Conservation (phyloP, 2,113 vertebrate genomes). For the Zosterops hypoxanthus region DNA sequence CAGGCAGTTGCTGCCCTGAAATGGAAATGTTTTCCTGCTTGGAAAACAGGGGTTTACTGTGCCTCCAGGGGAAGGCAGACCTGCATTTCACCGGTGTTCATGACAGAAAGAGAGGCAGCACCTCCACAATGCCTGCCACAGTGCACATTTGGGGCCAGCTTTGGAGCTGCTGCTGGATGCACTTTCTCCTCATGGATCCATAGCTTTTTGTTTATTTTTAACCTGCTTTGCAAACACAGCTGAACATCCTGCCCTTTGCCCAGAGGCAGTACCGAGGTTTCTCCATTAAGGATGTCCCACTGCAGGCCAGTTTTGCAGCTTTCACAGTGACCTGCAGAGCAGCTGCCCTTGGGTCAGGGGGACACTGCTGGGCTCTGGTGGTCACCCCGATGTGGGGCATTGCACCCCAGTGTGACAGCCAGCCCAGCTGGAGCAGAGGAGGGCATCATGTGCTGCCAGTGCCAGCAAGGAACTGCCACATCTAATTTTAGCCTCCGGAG, state of each 20-base stretch:
- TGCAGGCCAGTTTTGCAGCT: not conserved
- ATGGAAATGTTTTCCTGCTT: not conserved
- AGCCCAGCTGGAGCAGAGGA: not conserved
- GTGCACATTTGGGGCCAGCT: not conserved
- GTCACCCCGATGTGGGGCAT: not conserved
- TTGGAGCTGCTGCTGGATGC: not conserved
- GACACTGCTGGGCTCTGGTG: too few species aligned
- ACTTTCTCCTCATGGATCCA: not conserved
- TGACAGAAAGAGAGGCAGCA: not conserved
- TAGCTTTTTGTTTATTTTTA: not conserved
- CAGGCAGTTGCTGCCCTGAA: not conserved
- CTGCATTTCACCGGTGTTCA: fast-evolving
- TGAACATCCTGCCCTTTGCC: not conserved
- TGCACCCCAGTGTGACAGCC: fast-evolving
- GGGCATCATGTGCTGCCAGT: fast-evolving
- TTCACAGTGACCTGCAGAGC: not conserved
- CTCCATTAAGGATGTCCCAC: not conserved
- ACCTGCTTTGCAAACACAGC: not conserved
- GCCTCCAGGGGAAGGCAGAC: not conserved
- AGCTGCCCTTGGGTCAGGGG: not conserved
- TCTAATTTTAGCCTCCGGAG: not conserved
- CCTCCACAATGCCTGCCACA: fast-evolving
- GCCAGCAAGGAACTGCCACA: fast-evolving
- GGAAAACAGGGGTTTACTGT: not conserved
- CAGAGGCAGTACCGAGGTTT: fast-evolving